These are phyloP conservation scores for Emmelina monodactyla DNA, from an alignment of 2,888 invertebrate species.

Conservation along the genomic window DNA sequence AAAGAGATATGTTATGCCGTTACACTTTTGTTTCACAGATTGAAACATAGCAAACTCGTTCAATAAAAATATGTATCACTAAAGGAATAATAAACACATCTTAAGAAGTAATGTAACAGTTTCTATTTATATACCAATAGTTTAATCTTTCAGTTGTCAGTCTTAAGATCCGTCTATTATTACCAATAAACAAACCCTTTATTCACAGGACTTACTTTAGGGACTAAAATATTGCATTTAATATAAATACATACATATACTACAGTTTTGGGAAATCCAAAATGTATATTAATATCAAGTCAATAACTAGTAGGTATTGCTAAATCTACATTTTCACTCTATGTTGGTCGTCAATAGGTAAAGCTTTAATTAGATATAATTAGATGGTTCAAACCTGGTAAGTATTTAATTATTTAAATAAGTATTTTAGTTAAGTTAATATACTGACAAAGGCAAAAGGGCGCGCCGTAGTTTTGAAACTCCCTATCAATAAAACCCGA, in stretches of 20 bases:
- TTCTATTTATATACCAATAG: conserved; percentile 21
- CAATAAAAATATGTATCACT: conserved; percentile 1
- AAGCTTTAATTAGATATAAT: conserved; percentile 16
- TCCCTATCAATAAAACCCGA: too few relatives aligned
- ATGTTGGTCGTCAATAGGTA: conserved; percentile 28
- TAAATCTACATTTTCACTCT: conserved; percentile 21
- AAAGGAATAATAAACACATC: conserved; percentile 49
- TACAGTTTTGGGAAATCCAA: not conserved
- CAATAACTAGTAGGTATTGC: conserved; percentile 13
- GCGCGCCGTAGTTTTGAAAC: too few relatives aligned
- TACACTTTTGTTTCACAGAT: too few relatives aligned
- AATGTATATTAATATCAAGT: not conserved
- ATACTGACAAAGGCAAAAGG: too few relatives aligned
- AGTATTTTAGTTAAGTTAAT: too few relatives aligned
- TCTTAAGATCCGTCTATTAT: conserved; percentile 59
- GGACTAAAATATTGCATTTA: conserved; percentile 17
- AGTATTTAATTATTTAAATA: too few relatives aligned
- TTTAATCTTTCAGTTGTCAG: conserved; percentile 29
- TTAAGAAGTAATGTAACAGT: conserved; percentile 32
- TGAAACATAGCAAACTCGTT: too few relatives aligned
- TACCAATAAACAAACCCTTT: conserved; percentile 24
- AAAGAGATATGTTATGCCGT: too few relatives aligned
- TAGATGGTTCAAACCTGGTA: too few relatives aligned
- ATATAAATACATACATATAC: conserved; percentile 8
- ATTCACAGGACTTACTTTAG: conserved; percentile 9